Base-by-base conservation (phyloP, 2,888 invertebrate species). In the Timema podura region DNA sequence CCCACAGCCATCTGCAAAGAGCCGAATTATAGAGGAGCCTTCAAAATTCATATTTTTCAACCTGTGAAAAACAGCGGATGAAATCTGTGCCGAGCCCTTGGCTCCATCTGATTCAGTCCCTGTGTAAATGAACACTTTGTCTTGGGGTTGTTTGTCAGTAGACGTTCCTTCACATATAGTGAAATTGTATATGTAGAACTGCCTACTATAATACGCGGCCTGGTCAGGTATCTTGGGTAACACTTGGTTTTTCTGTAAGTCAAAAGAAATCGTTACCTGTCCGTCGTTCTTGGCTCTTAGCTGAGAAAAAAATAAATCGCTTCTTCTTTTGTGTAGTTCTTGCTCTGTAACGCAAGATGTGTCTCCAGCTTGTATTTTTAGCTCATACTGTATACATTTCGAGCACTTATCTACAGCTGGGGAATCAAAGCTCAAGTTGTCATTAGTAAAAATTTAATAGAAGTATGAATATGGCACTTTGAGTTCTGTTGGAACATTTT, bases 41-140 rank as follows among this genome's bases (percentile, higher is more conserved):
- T 8, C 8, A 13, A 8, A 57, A n/a, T 57, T 8, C 0, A 30
- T 57, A 6, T 57, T 13, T 30, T 57, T 6, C 57, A 57, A 57
- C 5, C 0, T 15, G 30, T 57, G 13, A 9, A 13, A 57, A 16
- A 57, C 57, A 16, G n/a, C 57, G 30, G 57, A 57, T 16, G 0
- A 16, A n/a, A 57, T 57, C 8, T 57, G 8, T 57, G n/a, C 30
- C n/a, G 57, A 57, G 8, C 0, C 9, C 30, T 57, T 57, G 5
- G n/a, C 57, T 16, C 16, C 57, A 57, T 57, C n/a, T 16, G 15
- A 15, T 57, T 57, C 57, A 57, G 57, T 57, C 57, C n/a, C 10
- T 8, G 57, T 57, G 57, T 57, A 57, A 8, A 57, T 57, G 0
- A 57, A 57, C 8, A 3, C 30, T 6, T 57, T 57, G 10, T 57